Percentiles rank a stretch among this genome's conserved stretches.
These are phyloP conservation scores for Sphinx pinastri DNA, from an alignment of 2,888 invertebrate species.

Conservation along the genomic window DNA sequence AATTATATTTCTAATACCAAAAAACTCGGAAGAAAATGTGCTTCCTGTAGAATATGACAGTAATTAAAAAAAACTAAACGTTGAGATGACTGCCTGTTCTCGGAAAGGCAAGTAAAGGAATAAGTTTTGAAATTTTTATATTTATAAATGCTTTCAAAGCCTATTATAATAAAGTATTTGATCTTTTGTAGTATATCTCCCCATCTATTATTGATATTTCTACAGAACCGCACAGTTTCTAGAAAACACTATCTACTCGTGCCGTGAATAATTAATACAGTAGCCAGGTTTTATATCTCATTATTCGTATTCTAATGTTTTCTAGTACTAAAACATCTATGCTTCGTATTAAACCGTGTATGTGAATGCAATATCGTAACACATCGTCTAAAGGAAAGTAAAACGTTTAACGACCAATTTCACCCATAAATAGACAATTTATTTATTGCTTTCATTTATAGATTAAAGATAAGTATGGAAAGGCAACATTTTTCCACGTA, in stretches of 20 bases:
- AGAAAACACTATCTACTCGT: neutral
- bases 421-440: slow-evolving; percentile 25
- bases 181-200: no score
- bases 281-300: slow-evolving; percentile 7
- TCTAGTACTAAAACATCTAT: slow-evolving; percentile 3
- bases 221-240: neutral
- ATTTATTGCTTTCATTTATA: slow-evolving; percentile 25
- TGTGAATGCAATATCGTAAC: slow-evolving; percentile 21
- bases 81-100: no score
- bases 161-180: no score
- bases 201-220: no score
- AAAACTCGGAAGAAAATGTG: no score
- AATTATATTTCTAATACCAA: no score
- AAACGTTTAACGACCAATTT: slow-evolving; percentile 25
- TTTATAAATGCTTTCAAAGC: no score
- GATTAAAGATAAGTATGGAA: slow-evolving; percentile 21
- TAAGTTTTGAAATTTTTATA: no score
- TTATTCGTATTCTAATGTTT: slow-evolving; percentile 9
- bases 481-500: slow-evolving; percentile 18
- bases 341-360: neutral
- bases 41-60: no score
- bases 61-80: no score
- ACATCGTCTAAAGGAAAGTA: slow-evolving; percentile 24
- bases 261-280: slow-evolving; percentile 1
- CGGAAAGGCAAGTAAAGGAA: no score